Evolutionary conservation across 2,113 vertebrate genomes (phyloP).

Genomic region (Acrocephalus kingi): DNA sequence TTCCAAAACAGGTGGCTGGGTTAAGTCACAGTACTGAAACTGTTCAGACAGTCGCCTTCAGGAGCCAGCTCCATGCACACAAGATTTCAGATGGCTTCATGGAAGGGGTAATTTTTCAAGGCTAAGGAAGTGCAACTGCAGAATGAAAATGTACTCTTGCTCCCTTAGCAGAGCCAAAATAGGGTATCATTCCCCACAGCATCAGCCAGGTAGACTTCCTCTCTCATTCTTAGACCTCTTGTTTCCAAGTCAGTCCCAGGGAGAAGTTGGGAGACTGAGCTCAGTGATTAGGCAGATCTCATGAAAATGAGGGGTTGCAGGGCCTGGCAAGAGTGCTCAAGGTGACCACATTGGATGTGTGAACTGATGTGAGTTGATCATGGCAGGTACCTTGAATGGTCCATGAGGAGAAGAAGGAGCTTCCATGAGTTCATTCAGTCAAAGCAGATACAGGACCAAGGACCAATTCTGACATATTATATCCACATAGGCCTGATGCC

Average conservation of each 20-base stretch:
- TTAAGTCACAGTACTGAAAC: not conserved
- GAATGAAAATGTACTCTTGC: not conserved
- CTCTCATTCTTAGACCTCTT: not conserved
- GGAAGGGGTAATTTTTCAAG: not conserved
- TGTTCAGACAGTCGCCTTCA: rapidly evolving
- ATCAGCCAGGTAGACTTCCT: not conserved
- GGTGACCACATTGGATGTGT: not conserved
- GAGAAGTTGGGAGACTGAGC: not conserved
- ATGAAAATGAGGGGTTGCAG: not conserved
- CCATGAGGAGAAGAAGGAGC: not conserved
- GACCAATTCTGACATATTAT: not conserved
- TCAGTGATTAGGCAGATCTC: not conserved
- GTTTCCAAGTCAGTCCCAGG: not conserved
- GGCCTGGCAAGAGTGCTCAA: not conserved
- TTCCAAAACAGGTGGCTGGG: not conserved
- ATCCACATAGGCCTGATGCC: not conserved
- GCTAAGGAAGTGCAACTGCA: not conserved
- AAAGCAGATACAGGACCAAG: not conserved
- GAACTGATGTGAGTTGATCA: not conserved
- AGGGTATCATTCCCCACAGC: not conserved
- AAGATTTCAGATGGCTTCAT: not conserved
- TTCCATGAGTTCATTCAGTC: not conserved
- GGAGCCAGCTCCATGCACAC: not conserved
- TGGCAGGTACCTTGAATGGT: not conserved
- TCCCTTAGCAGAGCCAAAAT: not conserved